phyloP scores from a whole-genome alignment of 2,113 vertebrate genomes.

The Cynoglossus semilaevis region DNA sequence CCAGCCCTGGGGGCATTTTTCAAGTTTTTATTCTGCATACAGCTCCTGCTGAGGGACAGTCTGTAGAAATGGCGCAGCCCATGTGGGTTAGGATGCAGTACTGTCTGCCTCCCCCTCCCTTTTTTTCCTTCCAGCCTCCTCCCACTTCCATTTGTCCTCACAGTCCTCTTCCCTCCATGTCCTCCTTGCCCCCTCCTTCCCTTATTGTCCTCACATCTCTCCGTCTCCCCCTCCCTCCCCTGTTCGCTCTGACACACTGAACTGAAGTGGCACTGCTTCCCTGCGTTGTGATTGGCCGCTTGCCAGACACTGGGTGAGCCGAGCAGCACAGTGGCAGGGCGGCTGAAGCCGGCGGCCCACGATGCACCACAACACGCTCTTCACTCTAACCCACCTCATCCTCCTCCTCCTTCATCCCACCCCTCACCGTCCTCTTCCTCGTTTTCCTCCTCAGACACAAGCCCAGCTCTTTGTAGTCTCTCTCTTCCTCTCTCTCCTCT shows the following conservation, averaged over 20 bases:
- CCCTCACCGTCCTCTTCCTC: conserved; percentile 1
- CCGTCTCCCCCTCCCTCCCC: conserved; percentile 12
- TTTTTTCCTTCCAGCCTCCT: conserved; percentile 7
- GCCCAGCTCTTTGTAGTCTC: conserved; percentile 40
- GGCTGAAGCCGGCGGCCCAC: conserved; percentile 65
- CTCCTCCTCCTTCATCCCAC: conserved; percentile 10
- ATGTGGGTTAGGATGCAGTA: conserved; percentile 17
- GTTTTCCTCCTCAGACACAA: conserved; percentile 30
- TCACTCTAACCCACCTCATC: conserved; percentile 21
- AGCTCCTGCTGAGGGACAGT: background rate
- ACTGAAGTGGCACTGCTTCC: conserved; percentile 75
- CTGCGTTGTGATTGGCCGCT: conserved; percentile 70
- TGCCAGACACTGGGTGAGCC: conserved; percentile 71
- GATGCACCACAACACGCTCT: conserved; percentile 61
- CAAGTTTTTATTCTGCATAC: too few species aligned
- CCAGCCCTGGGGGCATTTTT: too few species aligned
- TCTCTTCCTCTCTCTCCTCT: background rate
- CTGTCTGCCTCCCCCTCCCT: conserved; percentile 8
- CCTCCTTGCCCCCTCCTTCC: conserved; percentile 5
- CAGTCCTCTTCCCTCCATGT: conserved; percentile 4
- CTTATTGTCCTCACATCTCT: conserved; percentile 21
- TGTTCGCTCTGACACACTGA: conserved; percentile 74
- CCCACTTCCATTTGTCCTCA: conserved; percentile 7
- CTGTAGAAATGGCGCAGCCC: conserved; percentile 29
- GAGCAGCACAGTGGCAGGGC: conserved; percentile 65